Evolutionary conservation across 2,888 invertebrate genomes (phyloP).

Genomic region (Drosophila emarginata): DNA sequence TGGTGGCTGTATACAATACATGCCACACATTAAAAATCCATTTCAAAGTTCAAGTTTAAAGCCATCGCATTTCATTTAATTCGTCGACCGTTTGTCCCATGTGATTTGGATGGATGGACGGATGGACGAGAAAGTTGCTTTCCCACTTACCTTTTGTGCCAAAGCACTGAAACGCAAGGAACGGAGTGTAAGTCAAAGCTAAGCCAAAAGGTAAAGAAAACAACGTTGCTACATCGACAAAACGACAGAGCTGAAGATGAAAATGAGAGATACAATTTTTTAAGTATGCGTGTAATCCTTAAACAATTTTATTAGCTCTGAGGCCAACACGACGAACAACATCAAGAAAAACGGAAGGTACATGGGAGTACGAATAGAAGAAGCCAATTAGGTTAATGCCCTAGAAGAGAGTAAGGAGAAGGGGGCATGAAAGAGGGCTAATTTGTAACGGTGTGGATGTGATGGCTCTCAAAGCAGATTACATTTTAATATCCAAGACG

Average conservation of each 20-base stretch:
- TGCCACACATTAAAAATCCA: constrained; percentile 40
- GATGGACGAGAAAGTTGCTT: constrained; percentile 38
- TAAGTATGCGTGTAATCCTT: constrained; percentile 60
- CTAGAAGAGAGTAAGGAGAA: constrained; percentile 4
- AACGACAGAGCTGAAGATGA: constrained; percentile 39
- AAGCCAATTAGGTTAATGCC: constrained; percentile 70
- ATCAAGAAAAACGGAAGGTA: constrained; percentile 1
- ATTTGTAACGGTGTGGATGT: neutral
- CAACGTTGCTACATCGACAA: constrained; percentile 20
- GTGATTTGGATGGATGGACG: constrained; percentile 11
- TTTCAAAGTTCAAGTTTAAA: constrained; percentile 39
- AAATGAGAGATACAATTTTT: constrained; percentile 49
- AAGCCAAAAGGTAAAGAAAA: constrained; percentile 58
- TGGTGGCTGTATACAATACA: neutral
- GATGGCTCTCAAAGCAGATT: constrained; percentile 37
- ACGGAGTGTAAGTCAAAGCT: constrained; percentile 13
- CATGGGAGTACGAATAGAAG: constrained; percentile 7
- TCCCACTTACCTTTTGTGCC: constrained; percentile 48
- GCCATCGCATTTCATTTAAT: neutral
- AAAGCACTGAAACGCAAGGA: constrained; percentile 44
- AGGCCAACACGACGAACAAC: constrained; percentile 7
- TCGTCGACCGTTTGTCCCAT: neutral
- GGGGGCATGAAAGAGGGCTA: neutral
- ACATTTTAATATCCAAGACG: constrained; percentile 44
- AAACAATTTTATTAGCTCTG: constrained; percentile 64